Percentiles rank a stretch among this genome's conserved stretches.
Conservation (phyloP, 2,113 vertebrate genomes). For the Speoplatyrhinus poulsoni region DNA sequence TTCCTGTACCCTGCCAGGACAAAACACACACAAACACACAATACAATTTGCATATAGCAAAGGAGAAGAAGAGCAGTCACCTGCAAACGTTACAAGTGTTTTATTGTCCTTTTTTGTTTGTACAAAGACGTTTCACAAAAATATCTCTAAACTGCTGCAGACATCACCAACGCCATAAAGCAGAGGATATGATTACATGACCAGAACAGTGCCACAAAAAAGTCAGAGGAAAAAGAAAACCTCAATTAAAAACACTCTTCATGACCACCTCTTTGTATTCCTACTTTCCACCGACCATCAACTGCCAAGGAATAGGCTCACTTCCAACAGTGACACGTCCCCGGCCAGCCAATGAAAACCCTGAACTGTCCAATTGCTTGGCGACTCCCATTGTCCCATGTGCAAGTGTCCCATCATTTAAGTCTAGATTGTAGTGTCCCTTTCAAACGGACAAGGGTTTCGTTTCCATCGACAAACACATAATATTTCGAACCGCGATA, state of each 20-base stretch:
- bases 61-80: not conserved
- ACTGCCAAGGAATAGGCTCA: not conserved
- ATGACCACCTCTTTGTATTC: slow-evolving; percentile 1
- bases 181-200: slow-evolving; percentile 61
- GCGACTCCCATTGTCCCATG: not conserved
- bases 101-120: slow-evolving; percentile 62
- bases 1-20: slow-evolving; percentile 37
- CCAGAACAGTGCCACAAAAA: slow-evolving; percentile 58
- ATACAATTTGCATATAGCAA: slow-evolving; percentile 33
- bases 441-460: too few relatives aligned
- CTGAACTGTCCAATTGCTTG: slow-evolving; percentile 14
- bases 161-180: slow-evolving; percentile 68
- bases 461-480: too few relatives aligned
- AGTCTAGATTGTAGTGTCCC: not conserved
- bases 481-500: not conserved
- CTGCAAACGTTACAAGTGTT: slow-evolving; percentile 40
- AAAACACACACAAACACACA: slow-evolving; percentile 42
- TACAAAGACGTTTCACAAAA: slow-evolving; percentile 79
- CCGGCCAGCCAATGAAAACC: slow-evolving; percentile 11
- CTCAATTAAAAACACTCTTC: slow-evolving; percentile 11
- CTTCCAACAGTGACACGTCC: not conserved
- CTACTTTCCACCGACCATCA: too few relatives aligned
- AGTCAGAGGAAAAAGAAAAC: slow-evolving; percentile 16
- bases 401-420: not conserved
- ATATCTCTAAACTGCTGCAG: slow-evolving; percentile 64